Percentiles rank a stretch among this genome's conserved stretches.
Conservation (phyloP, 30 jellyfish, hydroid and myxozoan species). For the Hydractinia symbiolongicarpus region DNA sequence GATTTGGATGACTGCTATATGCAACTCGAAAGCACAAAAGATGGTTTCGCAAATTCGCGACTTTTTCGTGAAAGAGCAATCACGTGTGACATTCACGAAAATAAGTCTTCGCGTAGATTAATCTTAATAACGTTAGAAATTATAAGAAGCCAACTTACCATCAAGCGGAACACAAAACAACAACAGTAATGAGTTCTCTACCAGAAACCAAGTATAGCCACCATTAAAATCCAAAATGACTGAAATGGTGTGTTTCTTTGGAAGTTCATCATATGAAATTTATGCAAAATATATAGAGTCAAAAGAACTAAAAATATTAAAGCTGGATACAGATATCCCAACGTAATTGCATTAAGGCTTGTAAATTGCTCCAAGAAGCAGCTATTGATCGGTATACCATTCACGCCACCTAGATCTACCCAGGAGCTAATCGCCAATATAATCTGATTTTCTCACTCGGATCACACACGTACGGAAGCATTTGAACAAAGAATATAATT, state of each 20-base stretch:
- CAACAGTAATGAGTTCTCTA: constrained; percentile 47
- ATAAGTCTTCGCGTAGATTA: too few relatives aligned
- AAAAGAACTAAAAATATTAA: constrained; percentile 22
- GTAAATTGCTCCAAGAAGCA: constrained; percentile 41
- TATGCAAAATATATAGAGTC: constrained; percentile 35
- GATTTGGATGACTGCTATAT: too few relatives aligned
- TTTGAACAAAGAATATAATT: constrained; percentile 53
- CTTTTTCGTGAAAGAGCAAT: too few relatives aligned
- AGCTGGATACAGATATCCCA: constrained; percentile 46
- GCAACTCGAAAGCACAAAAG: too few relatives aligned
- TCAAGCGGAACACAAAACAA: constrained; percentile 33
- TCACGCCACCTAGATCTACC: constrained; percentile 47
- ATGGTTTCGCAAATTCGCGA: too few relatives aligned
- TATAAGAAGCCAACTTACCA: too few relatives aligned
- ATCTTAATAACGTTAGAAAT: too few relatives aligned
- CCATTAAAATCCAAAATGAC: constrained; percentile 61
- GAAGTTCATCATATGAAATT: constrained; percentile 28
- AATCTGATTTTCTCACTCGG: constrained; percentile 4
- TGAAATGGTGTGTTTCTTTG: constrained; percentile 61
- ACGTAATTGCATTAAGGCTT: constrained; percentile 36
- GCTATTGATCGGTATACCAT: constrained; percentile 52
- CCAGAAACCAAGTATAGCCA: constrained; percentile 36
- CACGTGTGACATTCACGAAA: too few relatives aligned
- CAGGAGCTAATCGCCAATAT: constrained; percentile 24
- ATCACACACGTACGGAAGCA: constrained; percentile 45